Evolutionary conservation across 2,888 invertebrate species (phyloP).

Genomic region (Morpho achilles): DNA sequence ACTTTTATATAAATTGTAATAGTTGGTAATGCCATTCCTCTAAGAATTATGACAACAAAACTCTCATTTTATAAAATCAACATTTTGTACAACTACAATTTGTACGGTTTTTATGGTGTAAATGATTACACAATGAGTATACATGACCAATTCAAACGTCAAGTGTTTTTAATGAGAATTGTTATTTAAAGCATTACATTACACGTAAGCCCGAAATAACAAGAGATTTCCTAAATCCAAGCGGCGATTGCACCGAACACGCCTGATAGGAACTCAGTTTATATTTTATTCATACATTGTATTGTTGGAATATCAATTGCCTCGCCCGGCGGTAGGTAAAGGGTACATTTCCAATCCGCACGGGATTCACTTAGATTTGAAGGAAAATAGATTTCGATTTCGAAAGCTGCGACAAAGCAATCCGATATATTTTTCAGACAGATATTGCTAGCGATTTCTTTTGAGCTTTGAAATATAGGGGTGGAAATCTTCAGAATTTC

Average conservation of each 20-base stretch:
- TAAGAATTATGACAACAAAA: no score
- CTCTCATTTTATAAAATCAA: no score
- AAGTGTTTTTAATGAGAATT: slow-evolving; percentile 4
- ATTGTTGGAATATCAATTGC: slow-evolving; percentile 80
- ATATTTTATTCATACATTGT: slow-evolving; percentile 80
- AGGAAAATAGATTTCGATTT: slow-evolving; percentile 80
- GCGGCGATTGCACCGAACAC: slow-evolving; percentile 62
- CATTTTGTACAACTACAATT: no score
- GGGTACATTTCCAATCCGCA: slow-evolving; percentile 79
- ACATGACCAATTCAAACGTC: not conserved
- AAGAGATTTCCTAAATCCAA: slow-evolving; percentile 58
- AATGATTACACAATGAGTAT: no score
- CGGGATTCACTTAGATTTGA: slow-evolving; percentile 80
- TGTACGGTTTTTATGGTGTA: no score
- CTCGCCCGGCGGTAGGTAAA: slow-evolving; percentile 79
- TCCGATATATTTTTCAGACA: slow-evolving; percentile 80
- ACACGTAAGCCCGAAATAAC: slow-evolving; percentile 41
- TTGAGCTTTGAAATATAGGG: slow-evolving; percentile 79
- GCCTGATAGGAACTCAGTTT: slow-evolving; percentile 74
- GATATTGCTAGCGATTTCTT: slow-evolving; percentile 80
- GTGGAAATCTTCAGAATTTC: slow-evolving; percentile 66
- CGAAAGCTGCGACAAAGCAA: slow-evolving; percentile 79
- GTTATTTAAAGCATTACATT: slow-evolving; percentile 26
- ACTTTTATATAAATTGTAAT: no score
- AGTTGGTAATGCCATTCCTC: no score